Base-by-base conservation (phyloP, 2,888 invertebrate genomes). In the Clitarchus hookeri region DNA sequence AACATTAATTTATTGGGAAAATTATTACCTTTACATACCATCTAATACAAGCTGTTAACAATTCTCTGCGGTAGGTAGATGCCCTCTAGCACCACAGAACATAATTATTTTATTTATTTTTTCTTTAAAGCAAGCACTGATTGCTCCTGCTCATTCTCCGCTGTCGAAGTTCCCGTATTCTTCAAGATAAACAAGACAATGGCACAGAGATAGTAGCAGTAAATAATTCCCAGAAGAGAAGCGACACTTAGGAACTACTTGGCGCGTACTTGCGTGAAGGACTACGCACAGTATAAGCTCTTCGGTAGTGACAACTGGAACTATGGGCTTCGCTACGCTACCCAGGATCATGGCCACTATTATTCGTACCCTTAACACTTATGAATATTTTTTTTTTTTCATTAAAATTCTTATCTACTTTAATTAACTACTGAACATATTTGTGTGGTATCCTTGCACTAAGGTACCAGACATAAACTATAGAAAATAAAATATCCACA, bases 21-120 rank as follows among this genome's bases (percentile, higher is more conserved):
- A n/a, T 65, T 65, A 65, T 65, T 65, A 65, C 65, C 16, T n/a
- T n/a, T 65, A 65, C 65, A 65, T 65, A 9, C n/a, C 65, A n/a
- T 65, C 65, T 65, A 65, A 65, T 65, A 65, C 65, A 65, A 65
- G 65, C n/a, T 65, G 65, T 65, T 65, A 65, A 65, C 65, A 65
- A 65, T 65, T 23, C 19, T n/a, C 65, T 23, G n/a, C 16, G 65
- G 65, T n/a, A 65, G 53, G 53, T 16, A 53, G 8, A 65, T 65
- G n/a, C 65, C 3, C 16, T 65, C 65, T 1, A n/a, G n/a, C 65
- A 65, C 65, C 65, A 65, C 65, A 65, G 8, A 65, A 65, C 65
- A n/a, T 23, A n/a, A 23, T 36, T 36, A 36, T 36, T 36, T 36
- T 36, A 36, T 36, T 36, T n/a, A 65, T 23, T 65, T 65, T 65